Base-by-base conservation (phyloP, 1,140 invertebrate genomes). In the Drosophila orena region DNA sequence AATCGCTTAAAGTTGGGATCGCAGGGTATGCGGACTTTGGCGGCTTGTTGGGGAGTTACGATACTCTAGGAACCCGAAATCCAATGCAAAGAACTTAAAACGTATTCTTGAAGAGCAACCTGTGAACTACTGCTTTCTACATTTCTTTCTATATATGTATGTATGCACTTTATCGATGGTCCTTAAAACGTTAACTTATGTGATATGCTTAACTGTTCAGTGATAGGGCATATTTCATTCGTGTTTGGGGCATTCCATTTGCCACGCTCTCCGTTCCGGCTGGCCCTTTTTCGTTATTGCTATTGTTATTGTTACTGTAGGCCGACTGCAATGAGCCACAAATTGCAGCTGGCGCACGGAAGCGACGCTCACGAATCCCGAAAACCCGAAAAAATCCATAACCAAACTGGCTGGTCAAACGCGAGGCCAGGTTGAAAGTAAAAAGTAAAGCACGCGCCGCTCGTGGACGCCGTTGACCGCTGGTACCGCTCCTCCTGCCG, bases 321-420 rank as follows among this genome's bases (percentile, higher is more conserved):
- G 27, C 27, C 20, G 15, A 24, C 50, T 70, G 79, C 79, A 66
- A 61, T 81, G 81, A 61, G 81, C 76, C 80, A 80, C 85, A 88
- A 90, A 90, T 88, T 88, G 84, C 84, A 88, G 84, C 84, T 88
- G 84, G 71, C 76, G 73, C 84, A 89, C 84, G 84, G 83, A 85
- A 86, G 73, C 81, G 70, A 68, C 46, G 74, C 76, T 79, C 80
- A 83, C 73, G 81, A 86, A 80, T 86, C 76, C 66, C 52, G 43
- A 81, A 71, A 56, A 49, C 20, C 65, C 49, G 49, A 55, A 35
- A 59, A 76, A 71, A 69, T 70, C 68, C 52, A 71, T 70, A 71
- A 57, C 27, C 65, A 34, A 69, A n/a, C 34, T 34, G 27, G 20
- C 24, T 30, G 34, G 54, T 14, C 61, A 47, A 42, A 22, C 62